phyloP scores from a whole-genome alignment of 2,113 vertebrate genomes.

The Xiphophorus hellerii region DNA sequence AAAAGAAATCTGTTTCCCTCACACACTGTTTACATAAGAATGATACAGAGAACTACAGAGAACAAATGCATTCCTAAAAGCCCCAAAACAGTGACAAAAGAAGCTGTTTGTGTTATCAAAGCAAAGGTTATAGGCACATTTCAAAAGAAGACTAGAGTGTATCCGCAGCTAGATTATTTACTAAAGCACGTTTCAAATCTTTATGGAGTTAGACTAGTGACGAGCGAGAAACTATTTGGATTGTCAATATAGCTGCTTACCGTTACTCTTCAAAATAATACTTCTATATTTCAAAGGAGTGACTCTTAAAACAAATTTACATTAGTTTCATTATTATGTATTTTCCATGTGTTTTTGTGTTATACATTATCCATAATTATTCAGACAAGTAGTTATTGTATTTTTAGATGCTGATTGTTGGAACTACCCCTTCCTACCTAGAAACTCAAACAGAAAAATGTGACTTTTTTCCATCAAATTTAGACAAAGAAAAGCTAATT shows the following conservation, averaged over 20 bases:
- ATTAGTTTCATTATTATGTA: background rate
- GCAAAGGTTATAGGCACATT: background rate
- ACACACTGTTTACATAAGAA: background rate
- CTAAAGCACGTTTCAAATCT: background rate
- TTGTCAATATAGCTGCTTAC: background rate
- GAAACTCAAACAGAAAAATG: background rate
- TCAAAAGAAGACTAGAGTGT: background rate
- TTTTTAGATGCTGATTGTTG: too few species aligned
- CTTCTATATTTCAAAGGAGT: background rate
- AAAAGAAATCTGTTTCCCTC: background rate
- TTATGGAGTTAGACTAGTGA: background rate
- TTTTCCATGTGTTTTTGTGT: background rate
- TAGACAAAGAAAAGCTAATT: background rate
- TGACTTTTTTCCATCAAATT: background rate
- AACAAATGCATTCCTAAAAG: background rate
- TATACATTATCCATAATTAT: background rate
- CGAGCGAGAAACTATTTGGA: background rate
- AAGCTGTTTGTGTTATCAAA: background rate
- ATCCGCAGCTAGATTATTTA: background rate
- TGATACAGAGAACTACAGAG: background rate
- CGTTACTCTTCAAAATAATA: background rate
- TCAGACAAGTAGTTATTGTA: background rate
- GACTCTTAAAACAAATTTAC: background rate
- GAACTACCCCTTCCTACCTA: background rate
- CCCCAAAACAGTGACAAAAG: background rate